Base-by-base conservation (phyloP, 2,888 invertebrate genomes). In the Cheilosia vernalis region DNA sequence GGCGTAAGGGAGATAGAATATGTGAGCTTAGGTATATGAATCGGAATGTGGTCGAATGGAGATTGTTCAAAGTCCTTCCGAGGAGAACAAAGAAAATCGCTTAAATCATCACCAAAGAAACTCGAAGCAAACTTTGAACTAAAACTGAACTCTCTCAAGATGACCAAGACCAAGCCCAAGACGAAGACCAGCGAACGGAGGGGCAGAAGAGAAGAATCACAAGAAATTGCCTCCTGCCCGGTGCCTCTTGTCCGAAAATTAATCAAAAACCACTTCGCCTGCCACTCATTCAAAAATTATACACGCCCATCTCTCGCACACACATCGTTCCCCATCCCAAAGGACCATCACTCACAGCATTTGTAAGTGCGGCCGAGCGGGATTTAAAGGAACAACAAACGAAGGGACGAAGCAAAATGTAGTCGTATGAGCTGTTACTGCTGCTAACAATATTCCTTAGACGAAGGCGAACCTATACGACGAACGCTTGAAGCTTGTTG, bases 211-310 rank as follows among this genome's bases (percentile, higher is more conserved):
- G 78, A 58, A 82, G 74, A 79, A 74, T 80, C 69, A 74, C 42
- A 74, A 73, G 79, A 76, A 84, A 80, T 66, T 76, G 84, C 84
- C 84, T 84, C 60, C 87, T 88, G 82, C 82, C 82, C 79, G 87
- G 64, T 80, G 78, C 82, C 87, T 87, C 87, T 87, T 87, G 87
- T 85, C 85, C 81, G 76, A 85, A 87, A 88, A 88, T 88, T 88
- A 88, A 88, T 88, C 88, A 88, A 88, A 88, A 87, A 87, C 87
- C 87, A 88, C 87, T 88, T 88, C 88, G 88, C 87, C 87, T 88
- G 87, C 88, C 87, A 88, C 87, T 88, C 87, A 88, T 88, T 87
- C 86, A 88, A 86, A 85, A 85, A 85, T 85, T 81, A 86, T 87
- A 87, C 87, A 87, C 86, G 87, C 87, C 88, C 81, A 87, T 83